Evolutionary conservation across 1,140 invertebrate species (phyloP).

Genomic region (Parasteatoda tepidariorum): DNA sequence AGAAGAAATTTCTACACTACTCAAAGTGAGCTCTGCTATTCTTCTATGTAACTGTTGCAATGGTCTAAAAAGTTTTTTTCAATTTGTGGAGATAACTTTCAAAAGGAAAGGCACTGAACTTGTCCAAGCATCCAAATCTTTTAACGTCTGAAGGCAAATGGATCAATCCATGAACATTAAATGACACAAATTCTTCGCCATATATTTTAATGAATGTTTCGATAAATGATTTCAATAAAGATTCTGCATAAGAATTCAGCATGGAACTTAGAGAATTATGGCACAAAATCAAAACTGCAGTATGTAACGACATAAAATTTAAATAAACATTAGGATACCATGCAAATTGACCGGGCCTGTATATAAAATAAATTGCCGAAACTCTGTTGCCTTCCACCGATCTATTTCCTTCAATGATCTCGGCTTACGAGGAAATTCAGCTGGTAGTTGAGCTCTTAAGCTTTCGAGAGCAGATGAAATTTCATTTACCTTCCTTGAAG

Average conservation of each 20-base stretch:
- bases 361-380: constrained; percentile 18
- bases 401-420: not conserved
- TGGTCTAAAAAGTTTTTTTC: not conserved
- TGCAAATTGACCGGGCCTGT: not conserved
- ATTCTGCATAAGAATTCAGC: not conserved
- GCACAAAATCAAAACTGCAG: not conserved
- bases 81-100: not conserved
- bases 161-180: not conserved
- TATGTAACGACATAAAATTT: not conserved
- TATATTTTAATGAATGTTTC: not conserved
- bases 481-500: not conserved
- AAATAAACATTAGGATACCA: no score
- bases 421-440: not conserved
- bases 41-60: not conserved
- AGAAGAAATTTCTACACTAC: no score
- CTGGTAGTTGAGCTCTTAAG: not conserved
- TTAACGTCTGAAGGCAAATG: not conserved
- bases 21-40: no score
- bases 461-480: not conserved
- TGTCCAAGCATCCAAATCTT: not conserved
- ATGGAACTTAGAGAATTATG: not conserved
- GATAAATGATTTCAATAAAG: not conserved
- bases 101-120: not conserved
- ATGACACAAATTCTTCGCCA: not conserved
- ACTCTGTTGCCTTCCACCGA: constrained; percentile 25